Conservation (phyloP, 2,888 invertebrate genomes). For the Eucera pruinosa region DNA sequence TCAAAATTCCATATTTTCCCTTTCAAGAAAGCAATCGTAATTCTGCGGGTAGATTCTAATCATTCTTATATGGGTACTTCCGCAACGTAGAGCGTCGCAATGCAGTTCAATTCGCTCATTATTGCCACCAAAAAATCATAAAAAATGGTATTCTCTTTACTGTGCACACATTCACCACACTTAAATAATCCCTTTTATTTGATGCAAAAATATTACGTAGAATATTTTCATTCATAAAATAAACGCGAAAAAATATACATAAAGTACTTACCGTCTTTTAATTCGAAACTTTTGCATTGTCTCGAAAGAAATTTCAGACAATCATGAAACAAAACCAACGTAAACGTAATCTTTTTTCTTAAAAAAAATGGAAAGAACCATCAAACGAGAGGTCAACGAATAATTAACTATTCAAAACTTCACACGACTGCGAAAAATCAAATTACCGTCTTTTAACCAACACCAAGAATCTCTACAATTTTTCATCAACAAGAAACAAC, state of each 20-base stretch:
- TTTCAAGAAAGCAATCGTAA: background rate
- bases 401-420: background rate
- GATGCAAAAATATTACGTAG: background rate
- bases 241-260: background rate
- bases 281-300: constrained; percentile 41
- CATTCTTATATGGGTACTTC: constrained; percentile 3
- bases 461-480: background rate
- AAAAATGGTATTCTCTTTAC: background rate
- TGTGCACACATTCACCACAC: no score
- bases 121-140: background rate
- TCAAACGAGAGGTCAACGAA: no score
- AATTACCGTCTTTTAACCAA: background rate
- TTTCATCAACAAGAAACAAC: background rate
- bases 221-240: constrained; percentile 8
- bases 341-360: background rate
- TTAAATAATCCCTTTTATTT: background rate
- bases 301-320: background rate
- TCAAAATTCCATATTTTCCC: background rate
- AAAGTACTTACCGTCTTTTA: constrained; percentile 30
- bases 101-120: constrained; percentile 40
- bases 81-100: constrained; percentile 34
- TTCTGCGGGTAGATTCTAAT: background rate
- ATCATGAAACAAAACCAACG: background rate
- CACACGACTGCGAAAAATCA: background rate
- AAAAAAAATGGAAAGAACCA: background rate